Percentiles rank a stretch among this genome's conserved stretches.
Conservation (phyloP, 2,797 vertebrate species). For the Phataginus tetradactyla region DNA sequence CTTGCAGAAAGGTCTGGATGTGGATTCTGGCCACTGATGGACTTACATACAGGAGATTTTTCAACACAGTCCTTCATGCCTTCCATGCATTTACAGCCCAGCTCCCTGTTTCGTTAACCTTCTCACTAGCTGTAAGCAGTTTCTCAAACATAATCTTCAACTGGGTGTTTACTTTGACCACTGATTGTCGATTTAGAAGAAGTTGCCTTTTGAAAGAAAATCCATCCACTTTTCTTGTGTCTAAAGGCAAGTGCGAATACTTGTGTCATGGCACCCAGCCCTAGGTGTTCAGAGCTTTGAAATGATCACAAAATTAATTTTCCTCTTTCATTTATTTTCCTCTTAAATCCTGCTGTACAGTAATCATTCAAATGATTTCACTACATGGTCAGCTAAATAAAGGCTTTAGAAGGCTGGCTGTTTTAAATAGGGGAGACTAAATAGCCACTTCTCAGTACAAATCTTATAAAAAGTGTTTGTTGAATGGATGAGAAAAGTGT, state of each 20-base stretch:
- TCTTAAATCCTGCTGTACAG: conserved; percentile 77
- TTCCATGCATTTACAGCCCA: not conserved
- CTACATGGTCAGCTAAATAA: conserved; percentile 54
- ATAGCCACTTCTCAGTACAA: conserved; percentile 32
- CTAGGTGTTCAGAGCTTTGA: conserved; percentile 36
- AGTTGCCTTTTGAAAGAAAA: conserved; percentile 55
- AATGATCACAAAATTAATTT: conserved; percentile 69
- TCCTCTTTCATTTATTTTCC: conserved; percentile 59
- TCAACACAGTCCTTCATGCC: not conserved
- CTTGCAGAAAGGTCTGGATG: not conserved
- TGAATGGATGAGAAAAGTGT: conserved; percentile 23
- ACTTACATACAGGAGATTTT: not conserved
- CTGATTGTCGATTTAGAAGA: conserved; percentile 60
- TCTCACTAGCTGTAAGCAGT: not conserved
- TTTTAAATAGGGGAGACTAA: conserved; percentile 55
- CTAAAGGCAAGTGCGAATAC: conserved; percentile 56
- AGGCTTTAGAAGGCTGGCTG: conserved; percentile 3
- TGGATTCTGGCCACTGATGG: not conserved
- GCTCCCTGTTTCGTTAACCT: conserved; percentile 28
- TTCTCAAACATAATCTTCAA: conserved; percentile 55
- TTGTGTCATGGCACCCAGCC: conserved; percentile 20
- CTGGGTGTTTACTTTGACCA: conserved; percentile 57
- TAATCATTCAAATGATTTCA: conserved; percentile 74
- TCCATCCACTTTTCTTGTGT: conserved; percentile 12
- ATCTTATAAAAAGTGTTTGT: conserved; percentile 52